Conservation (phyloP, 2,797 vertebrate genomes). For the Artibeus jamaicensis region DNA sequence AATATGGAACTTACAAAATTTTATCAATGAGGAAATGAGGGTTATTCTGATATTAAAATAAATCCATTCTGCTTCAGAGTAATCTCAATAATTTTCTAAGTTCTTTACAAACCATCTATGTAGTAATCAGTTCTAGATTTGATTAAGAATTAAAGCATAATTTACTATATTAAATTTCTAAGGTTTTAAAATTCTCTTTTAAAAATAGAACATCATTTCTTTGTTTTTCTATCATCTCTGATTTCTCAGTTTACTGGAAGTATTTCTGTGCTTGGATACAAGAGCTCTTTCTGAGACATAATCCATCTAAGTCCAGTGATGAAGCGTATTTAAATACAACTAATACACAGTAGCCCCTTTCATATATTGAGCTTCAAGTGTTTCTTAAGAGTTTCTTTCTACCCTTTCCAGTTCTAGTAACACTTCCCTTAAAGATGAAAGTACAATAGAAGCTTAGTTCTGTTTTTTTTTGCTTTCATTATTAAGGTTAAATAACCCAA, state of each 20-base stretch:
- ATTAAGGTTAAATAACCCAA: conserved; percentile 10
- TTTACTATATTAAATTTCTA: not conserved
- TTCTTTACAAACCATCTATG: not conserved
- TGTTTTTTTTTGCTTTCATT: not conserved
- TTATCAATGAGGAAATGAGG: not conserved
- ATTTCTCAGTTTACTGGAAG: not conserved
- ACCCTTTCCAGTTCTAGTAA: not conserved
- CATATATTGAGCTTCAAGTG: not conserved
- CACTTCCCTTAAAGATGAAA: not conserved
- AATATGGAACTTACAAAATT: not conserved
- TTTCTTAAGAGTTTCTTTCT: not conserved
- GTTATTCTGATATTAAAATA: not conserved
- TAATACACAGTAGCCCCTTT: not conserved
- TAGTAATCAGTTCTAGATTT: not conserved
- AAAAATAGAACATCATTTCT: conserved; percentile 44
- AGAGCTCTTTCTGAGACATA: conserved; percentile 17
- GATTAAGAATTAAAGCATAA: not conserved
- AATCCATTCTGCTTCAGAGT: not conserved
- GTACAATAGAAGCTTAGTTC: not conserved
- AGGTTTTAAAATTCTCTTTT: not conserved
- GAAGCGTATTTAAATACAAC: conserved; percentile 5
- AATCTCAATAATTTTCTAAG: not conserved
- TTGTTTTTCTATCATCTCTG: conserved; percentile 22
- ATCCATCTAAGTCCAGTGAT: not conserved
- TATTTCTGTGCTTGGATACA: not conserved